Evolutionary conservation across 1,140 invertebrate species (phyloP).

Genomic region (Cardiocondyla obscurior): DNA sequence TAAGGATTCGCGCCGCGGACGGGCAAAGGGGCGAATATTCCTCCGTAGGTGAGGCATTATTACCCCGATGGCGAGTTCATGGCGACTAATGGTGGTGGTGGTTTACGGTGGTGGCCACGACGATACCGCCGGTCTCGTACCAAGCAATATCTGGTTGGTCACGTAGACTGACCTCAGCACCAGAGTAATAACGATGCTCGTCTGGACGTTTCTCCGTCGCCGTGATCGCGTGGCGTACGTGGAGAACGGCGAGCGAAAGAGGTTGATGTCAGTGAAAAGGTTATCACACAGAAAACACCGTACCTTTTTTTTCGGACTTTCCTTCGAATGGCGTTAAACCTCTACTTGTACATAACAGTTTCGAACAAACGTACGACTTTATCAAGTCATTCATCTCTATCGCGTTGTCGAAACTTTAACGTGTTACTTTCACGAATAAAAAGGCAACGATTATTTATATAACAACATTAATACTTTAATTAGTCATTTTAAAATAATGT

Average conservation of each 20-base stretch:
- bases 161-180: slow-evolving; percentile 83
- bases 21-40: slow-evolving; percentile 48
- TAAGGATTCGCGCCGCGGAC: slow-evolving; percentile 12
- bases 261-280: background rate
- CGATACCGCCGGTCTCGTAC: slow-evolving; percentile 67
- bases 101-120: slow-evolving; percentile 73
- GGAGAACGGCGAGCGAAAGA: slow-evolving; percentile 74
- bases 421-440: background rate
- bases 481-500: background rate
- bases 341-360: background rate
- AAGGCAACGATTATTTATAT: background rate
- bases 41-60: slow-evolving; percentile 72
- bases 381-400: background rate
- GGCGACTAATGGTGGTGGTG: slow-evolving; percentile 74
- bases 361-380: background rate
- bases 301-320: slow-evolving; percentile 23
- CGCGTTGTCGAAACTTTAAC: background rate
- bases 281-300: background rate
- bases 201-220: slow-evolving; percentile 77
- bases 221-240: slow-evolving; percentile 65
- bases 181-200: slow-evolving; percentile 80
- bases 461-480: background rate
- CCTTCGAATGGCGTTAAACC: background rate
- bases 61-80: slow-evolving; percentile 76
- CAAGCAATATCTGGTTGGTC: slow-evolving; percentile 81